Conservation (phyloP, 2,113 vertebrate genomes). For the Corapipo altera region DNA sequence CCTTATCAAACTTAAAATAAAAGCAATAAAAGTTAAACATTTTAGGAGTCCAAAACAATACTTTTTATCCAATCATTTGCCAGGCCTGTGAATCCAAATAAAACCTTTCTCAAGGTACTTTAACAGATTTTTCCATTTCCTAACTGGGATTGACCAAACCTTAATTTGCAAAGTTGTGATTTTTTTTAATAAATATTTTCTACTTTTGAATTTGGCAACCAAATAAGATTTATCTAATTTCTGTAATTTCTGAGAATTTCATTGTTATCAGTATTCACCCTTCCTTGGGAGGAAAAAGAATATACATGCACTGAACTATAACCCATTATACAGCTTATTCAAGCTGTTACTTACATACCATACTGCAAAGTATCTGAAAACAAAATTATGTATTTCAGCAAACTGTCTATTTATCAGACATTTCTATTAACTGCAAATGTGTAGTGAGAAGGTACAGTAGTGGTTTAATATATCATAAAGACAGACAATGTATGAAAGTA, state of each 20-base stretch:
- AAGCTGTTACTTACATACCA: neutral
- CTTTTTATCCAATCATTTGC: neutral
- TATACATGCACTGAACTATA: neutral
- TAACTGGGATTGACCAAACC: neutral
- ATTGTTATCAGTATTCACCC: neutral
- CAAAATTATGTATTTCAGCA: neutral
- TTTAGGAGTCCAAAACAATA: neutral
- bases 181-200: neutral
- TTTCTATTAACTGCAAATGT: constrained; percentile 5
- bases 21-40: neutral
- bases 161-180: neutral
- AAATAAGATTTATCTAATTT: neutral
- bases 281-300: neutral
- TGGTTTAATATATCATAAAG: constrained; percentile 30
- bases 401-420: neutral
- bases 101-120: neutral
- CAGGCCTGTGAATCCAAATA: neutral
- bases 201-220: neutral
- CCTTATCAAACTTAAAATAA: neutral
- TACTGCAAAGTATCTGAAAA: neutral
- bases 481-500: constrained; percentile 15
- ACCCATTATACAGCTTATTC: neutral
- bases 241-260: neutral
- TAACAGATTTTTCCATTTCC: neutral
- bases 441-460: neutral